Conservation (phyloP, 2,888 invertebrate species). For the Himalopsyche anomala region DNA sequence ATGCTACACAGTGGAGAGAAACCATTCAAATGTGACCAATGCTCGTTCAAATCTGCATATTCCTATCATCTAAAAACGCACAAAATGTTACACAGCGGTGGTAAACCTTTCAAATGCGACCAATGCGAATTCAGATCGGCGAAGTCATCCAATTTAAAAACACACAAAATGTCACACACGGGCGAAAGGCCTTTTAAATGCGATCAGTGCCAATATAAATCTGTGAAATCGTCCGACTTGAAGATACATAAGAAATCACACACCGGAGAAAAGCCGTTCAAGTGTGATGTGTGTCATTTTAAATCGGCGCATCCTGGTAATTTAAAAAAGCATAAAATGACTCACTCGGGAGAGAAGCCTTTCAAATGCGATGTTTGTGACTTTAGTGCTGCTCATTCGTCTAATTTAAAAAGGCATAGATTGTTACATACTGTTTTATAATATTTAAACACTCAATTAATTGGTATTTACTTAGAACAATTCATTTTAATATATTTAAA, state of each 20-base stretch:
- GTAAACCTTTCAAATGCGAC: constrained; percentile 46
- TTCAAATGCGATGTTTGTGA: too few species aligned
- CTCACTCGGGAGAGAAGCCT: too few species aligned
- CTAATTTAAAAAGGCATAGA: too few species aligned
- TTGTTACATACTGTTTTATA: too few species aligned
- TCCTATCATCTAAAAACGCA: neutral
- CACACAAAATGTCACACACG: too few species aligned
- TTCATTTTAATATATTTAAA: too few species aligned
- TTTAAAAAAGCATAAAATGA: neutral
- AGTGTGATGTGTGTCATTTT: neutral
- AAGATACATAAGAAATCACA: too few species aligned
- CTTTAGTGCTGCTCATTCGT: too few species aligned
- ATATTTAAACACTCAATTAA: too few species aligned
- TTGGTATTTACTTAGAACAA: too few species aligned
- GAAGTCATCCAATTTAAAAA: too few species aligned
- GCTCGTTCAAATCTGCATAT: neutral
- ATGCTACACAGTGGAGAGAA: neutral
- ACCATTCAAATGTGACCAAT: neutral
- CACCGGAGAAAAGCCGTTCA: neutral
- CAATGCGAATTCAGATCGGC: neutral
- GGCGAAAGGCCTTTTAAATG: constrained; percentile 31
- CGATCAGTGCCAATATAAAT: constrained; percentile 8
- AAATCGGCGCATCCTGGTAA: neutral
- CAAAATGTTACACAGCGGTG: neutral
- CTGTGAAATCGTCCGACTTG: too few species aligned